Conservation (phyloP, 2,888 invertebrate species). For the Pycnomerus fuliginosus region DNA sequence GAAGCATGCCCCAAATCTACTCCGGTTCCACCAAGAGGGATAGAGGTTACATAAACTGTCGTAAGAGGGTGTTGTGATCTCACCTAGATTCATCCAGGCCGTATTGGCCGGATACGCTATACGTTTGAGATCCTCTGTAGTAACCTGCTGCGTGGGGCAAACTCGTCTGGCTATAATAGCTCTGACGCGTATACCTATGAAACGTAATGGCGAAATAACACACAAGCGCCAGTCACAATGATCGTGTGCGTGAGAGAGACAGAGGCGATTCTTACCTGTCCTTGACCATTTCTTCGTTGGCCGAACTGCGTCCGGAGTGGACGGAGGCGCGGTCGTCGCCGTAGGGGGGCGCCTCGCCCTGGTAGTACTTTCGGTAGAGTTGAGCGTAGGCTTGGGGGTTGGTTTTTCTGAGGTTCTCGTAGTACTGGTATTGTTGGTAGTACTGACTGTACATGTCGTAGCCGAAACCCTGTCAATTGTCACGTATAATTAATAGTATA, state of each 20-base stretch:
- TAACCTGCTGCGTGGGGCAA: slow-evolving; percentile 45
- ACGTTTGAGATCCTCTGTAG: slow-evolving; percentile 52
- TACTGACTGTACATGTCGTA: slow-evolving; percentile 63
- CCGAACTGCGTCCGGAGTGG: slow-evolving; percentile 81
- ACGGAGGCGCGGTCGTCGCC: slow-evolving; percentile 69
- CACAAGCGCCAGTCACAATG: too few relatives aligned
- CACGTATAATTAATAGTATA: neutral
- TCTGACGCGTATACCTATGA: slow-evolving; percentile 52
- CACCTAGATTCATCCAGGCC: slow-evolving; percentile 53
- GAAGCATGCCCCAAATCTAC: too few relatives aligned
- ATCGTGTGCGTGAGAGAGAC: neutral
- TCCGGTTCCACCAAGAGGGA: slow-evolving; percentile 7
- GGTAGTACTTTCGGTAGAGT: slow-evolving; percentile 72
- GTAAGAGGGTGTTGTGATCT: slow-evolving; percentile 30
- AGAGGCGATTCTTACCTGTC: slow-evolving; percentile 53
- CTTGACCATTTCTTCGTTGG: slow-evolving; percentile 62
- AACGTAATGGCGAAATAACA: slow-evolving; percentile 1
- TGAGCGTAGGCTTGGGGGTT: slow-evolving; percentile 79
- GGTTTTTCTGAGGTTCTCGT: slow-evolving; percentile 72
- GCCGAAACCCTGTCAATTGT: slow-evolving; percentile 45
- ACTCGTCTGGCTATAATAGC: slow-evolving; percentile 52
- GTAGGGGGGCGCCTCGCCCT: slow-evolving; percentile 39
- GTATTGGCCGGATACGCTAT: slow-evolving; percentile 50
- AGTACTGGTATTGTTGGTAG: slow-evolving; percentile 68
- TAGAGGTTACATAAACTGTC: slow-evolving; percentile 15